Evolutionary conservation across 2,113 vertebrate species (phyloP), one percentile per base, ranked within the genome.

Genomic region (Poeciliopsis turrubarensis): DNA sequence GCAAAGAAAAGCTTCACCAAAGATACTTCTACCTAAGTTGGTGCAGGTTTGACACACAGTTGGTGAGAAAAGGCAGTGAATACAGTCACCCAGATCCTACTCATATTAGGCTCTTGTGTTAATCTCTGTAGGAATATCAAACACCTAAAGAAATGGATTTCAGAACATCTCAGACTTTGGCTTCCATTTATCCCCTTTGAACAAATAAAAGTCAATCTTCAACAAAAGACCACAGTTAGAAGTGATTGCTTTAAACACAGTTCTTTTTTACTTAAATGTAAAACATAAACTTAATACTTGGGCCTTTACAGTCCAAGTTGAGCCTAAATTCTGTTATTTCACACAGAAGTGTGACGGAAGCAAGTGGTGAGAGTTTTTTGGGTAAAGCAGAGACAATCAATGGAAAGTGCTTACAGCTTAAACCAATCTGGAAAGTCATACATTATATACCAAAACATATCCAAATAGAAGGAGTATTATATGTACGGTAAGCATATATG

Each of bases 1-100:
- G 87, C 86, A 89, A 87, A 76, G 79, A 71, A 83, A 60, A 80
- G 84, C 71, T 72, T 37, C 79, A 79, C 87, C 68, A 72, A 77
- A 77, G 85, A 81, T 65, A 77, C 68, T 62, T 62, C 81, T 77
- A 82, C 83, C 87, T 91, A 79, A 91, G 90, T 85, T 76, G 67
- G 74, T 81, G 70, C 63, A 83, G 80, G 85, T 80, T 87, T 91
- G 89, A 90, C 84, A 79, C 73, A 71, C 80, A 86, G 86, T 91
- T 86, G 86, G 74, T 74, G 26, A 31, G 70, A 80, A 86, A 86
- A 77, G 41, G 73, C 68, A 57, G 8, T 8, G 25, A 57, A 57
- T 57, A 78, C 84, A 80, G 87, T 76, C 70, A 34, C 87, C 73
- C 76, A 32, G 78, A 74, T 73, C 39, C 61, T 82, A 82, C 89